Base-by-base conservation (phyloP, 2,113 vertebrate species). In the Myotis lucifugus region DNA sequence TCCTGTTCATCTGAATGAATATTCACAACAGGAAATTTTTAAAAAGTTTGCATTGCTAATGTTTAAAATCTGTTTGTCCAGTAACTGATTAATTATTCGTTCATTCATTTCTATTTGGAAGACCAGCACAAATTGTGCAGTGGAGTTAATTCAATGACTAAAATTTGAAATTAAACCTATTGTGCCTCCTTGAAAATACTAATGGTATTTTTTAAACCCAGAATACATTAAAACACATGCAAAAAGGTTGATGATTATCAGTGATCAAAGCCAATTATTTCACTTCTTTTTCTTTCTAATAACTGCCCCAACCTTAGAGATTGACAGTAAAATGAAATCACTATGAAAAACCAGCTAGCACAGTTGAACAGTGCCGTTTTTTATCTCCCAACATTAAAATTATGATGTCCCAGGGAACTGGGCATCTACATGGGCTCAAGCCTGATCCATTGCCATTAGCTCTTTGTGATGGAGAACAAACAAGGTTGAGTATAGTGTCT, bases 1-100 rank as follows among this genome's bases (percentile, higher is more conserved):
- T 78, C 21, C 42, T 61, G 18, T n/a, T 88, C 83, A 76, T 85
- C 29, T 66, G 74, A 92, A 50, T 91, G 84, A 94, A 73, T 96
- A 77, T 92, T 96, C 29, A 76, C 92, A 72, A 93, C 13, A 74
- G 92, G 56, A 96, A 90, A 93, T 95, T 15, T 23, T 89, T 54
- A 66, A n/a, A 40, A 54, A 82, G 46, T 93, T 87, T 93, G 85
- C 40, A 37, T 92, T 87, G 46, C 81, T 87, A 46, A 79, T 69
- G 37, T 64, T 85, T n/a, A 89, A 89, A 91, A 74, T 92, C 67
- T 92, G 32, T 73, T 18, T 79, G 59, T 92, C 54, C n/a, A 46
- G 6, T 34, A 50, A 69, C 46, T 90, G 18, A 42, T 4, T 85
- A 25, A 86, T 90, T 94, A 18, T n/a, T 40, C 59, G 25, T 73